Evolutionary conservation across 2,797 vertebrate genomes (phyloP), one percentile per base, ranked within the genome.

Genomic region (Cetoscarus ocellatus): DNA sequence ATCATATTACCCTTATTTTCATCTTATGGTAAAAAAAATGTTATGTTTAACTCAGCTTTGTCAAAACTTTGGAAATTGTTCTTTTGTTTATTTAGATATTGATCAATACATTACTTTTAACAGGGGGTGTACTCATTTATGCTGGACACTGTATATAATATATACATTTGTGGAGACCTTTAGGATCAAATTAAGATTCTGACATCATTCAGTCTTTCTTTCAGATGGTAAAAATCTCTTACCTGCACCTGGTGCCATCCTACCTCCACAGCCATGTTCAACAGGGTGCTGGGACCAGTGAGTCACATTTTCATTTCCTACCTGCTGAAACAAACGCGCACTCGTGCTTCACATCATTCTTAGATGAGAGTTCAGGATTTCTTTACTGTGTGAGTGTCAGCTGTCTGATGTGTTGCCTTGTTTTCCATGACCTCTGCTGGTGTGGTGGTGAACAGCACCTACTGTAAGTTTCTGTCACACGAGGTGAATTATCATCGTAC

Each of bases 371-470:
- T 38, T 18, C 11, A 8, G 0, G 6, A 53, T n/a, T 48, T 9
- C 2, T 27, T 34, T 57, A 6, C 27, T 27, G 27, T 13, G 5
- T 27, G 42, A 1, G 35, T 45, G 34, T 43, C 27, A 11, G 7
- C 11, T 35, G 8, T 60, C 55, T 77, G 60, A 75, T 61, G 36
- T 57, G 47, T 58, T 39, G 11, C 38, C 42, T 56, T 50, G 17
- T 50, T 60, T 68, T 68, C 11, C 55, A 69, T 77, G 72, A 50
- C 12, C 14, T 61, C 18, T 67, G 40, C 57, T 74, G 66, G n/a
- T 71, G 55, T 69, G 56, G 43, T 51, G 56, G 44, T 58, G 73
- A 71, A 63, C 63, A 77, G 75, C 80, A 79, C 75, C 10, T 81
- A 55, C 57, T 68, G 75, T 83, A 74, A 72, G 86, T 70, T 38